A percentile compares a stretch with the other conserved stretches of the same genome.
These are phyloP conservation scores for Drosophila neocordata DNA, from an alignment of 1,140 invertebrate species.

Conservation along the genomic window DNA sequence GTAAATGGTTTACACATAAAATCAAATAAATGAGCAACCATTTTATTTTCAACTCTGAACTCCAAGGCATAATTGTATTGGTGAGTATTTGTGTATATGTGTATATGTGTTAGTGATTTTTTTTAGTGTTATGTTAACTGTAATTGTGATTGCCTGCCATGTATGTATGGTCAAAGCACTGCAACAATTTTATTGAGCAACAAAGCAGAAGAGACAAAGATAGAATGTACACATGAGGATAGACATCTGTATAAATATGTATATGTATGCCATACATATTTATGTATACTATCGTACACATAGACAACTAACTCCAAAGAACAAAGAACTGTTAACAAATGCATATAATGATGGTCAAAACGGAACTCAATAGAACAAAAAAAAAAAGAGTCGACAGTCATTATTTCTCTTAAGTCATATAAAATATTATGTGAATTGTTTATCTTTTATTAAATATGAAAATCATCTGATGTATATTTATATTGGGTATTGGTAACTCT, in stretches of 20 bases:
- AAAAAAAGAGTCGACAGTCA: not conserved
- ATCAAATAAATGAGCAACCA: conserved; percentile 63
- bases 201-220: conserved; percentile 30
- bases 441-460: too few relatives aligned
- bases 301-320: conserved; percentile 1
- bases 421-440: too few relatives aligned
- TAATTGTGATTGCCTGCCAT: conserved; percentile 51
- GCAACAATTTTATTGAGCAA: conserved; percentile 70
- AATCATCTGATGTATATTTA: too few relatives aligned
- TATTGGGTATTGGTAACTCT: too few relatives aligned
- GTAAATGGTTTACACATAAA: conserved; percentile 54
- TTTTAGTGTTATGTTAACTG: conserved; percentile 66
- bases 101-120: conserved; percentile 23
- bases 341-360: conserved; percentile 49
- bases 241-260: conserved; percentile 6
- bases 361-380: not conserved
- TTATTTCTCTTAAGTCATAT: too few relatives aligned
- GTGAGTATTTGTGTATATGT: conserved; percentile 13
- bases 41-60: conserved; percentile 60
- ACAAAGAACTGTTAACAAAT: conserved; percentile 65
- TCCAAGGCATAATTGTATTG: conserved; percentile 55
- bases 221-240: conserved; percentile 1
- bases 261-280: not conserved
- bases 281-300: not conserved
- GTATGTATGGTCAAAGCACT: conserved; percentile 26